These are phyloP conservation scores for Mohoua ochrocephala DNA, from an alignment of 2,113 vertebrate species.

Conservation along the genomic window DNA sequence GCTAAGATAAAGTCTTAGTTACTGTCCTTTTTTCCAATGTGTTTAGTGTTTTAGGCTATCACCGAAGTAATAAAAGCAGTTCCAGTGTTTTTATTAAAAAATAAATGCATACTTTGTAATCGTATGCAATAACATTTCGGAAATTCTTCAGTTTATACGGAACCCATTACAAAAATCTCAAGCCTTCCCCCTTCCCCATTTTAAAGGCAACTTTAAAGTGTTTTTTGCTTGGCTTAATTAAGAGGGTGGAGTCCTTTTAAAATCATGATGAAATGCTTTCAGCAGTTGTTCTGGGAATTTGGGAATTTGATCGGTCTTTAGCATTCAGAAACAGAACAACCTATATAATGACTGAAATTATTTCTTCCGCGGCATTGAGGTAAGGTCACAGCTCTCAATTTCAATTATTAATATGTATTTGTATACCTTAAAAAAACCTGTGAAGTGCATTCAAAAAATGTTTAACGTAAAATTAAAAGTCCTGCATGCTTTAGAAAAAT, in stretches of 20 bases:
- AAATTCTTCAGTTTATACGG: neutral
- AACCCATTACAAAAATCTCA: neutral
- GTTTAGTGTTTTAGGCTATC: neutral
- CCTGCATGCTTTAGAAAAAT: neutral
- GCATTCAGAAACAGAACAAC: neutral
- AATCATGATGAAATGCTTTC: neutral
- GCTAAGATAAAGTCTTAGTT: neutral
- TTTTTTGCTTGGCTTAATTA: slow-evolving; percentile 33
- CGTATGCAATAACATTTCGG: neutral
- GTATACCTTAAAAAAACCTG: neutral
- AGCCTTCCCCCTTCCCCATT: neutral
- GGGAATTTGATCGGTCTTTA: neutral
- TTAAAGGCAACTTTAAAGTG: neutral
- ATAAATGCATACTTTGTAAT: neutral
- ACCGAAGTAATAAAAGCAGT: neutral
- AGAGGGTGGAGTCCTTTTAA: neutral
- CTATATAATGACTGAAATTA: neutral
- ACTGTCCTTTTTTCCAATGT: neutral
- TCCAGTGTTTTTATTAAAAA: neutral
- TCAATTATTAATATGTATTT: neutral
- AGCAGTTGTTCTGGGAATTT: slow-evolving; percentile 13
- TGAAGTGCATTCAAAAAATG: neutral
- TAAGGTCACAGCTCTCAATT: neutral
- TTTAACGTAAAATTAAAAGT: neutral
- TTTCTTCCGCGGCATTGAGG: neutral